Evolutionary conservation across 2,113 vertebrate genomes (phyloP).

Genomic region (Podocnemis expansa): DNA sequence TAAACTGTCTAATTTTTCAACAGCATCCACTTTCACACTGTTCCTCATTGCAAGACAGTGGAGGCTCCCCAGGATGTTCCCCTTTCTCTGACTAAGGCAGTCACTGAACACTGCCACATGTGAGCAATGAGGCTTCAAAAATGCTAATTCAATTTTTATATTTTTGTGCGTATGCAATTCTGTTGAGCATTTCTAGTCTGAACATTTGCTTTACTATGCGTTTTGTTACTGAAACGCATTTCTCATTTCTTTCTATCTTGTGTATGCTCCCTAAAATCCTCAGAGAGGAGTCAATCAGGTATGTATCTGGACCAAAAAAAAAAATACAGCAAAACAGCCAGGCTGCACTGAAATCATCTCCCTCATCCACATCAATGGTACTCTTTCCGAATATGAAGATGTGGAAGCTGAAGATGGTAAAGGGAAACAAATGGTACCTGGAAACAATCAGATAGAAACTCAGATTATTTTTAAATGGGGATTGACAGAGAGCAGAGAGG

Average conservation of each 20-base stretch:
- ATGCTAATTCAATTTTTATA: not conserved
- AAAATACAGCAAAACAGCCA: not conserved
- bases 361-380: not conserved
- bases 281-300: not conserved
- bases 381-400: not conserved
- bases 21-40: not conserved
- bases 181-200: not conserved
- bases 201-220: not conserved
- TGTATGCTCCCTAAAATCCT: not conserved
- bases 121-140: accelerated
- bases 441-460: not conserved
- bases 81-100: not conserved
- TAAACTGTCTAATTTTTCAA: not conserved
- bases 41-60: not conserved
- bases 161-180: not conserved
- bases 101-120: not conserved
- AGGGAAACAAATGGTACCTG: not conserved
- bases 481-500: not conserved
- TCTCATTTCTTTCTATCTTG: not conserved
- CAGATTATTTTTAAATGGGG: not conserved
- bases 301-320: not conserved
- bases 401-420: accelerated
- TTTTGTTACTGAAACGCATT: not conserved
- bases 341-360: not conserved
- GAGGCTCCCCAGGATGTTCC: not conserved